Evolutionary conservation across 2,888 invertebrate species (phyloP), one percentile per base, ranked within the genome.

Genomic region (Hybos culiciformis): DNA sequence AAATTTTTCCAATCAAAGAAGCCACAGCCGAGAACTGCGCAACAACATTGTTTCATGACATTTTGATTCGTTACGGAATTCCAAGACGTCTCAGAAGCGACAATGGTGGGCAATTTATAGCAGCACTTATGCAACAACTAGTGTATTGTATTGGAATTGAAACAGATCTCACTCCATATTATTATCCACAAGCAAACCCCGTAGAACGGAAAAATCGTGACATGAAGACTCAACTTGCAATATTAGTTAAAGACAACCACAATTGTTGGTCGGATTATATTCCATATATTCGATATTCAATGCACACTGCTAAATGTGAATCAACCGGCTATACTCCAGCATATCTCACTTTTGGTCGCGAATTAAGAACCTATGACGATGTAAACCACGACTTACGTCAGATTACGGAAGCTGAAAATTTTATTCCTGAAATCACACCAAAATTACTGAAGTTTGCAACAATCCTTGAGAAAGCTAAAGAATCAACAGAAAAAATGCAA

Each of bases 21-120:
- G 55, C 60, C 2, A 55, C 48, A 5, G 54, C 56, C 0, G 54
- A 53, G 26, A 43, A 42, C 1, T 56, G 58, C 41, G 56, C 56
- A 1, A 17, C n/a, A n/a, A n/a, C 40, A 0, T 37, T 61, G 0
- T 18, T 59, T 0, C 38, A 57, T 31, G 58, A 60, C 37, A 40
- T 59, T 0, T 50, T 59, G 5, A 31, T 59, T 7, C 44, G 59
- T 18, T 60, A 53, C 43, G 59, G 60, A 1, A 9, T 51, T 1
- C 57, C 56, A 0, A 20, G 59, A 0, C 41, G 55, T 17, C 5
- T 61, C 0, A 49, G 56, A 3, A 54, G 52, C 17, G 61, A 62
- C 31, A 61, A 61, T 17, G 60, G 59, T 0, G 42, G 52, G 0
- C 61, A 62, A 34, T 60, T 62, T 43, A 50, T 62, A 0, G 53